Percentiles rank a stretch among this genome's conserved stretches.
phyloP scores from a whole-genome alignment of 1,140 invertebrate genomes.

The Microplitis demolitor region DNA sequence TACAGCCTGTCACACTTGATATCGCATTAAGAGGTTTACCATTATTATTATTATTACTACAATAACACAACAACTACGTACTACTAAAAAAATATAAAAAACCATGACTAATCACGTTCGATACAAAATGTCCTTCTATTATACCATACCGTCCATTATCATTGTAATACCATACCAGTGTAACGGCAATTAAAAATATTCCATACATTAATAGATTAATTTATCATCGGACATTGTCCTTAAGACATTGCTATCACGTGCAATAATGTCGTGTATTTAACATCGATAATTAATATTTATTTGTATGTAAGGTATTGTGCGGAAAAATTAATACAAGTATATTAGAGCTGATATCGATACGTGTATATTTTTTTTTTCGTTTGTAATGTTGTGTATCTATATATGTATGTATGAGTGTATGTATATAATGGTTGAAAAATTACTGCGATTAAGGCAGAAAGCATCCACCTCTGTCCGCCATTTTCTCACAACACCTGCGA shows the following conservation, averaged over 20 bases:
- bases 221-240: too few species aligned
- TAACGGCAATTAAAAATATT: too few species aligned
- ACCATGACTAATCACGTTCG: background rate
- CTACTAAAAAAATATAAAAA: background rate
- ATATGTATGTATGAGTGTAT: conserved; percentile 14
- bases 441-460: conserved; percentile 58
- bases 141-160: background rate
- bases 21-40: conserved; percentile 2
- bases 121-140: background rate
- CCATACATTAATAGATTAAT: too few species aligned
- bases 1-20: conserved; percentile 11
- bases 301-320: too few species aligned
- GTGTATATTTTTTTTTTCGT: too few species aligned
- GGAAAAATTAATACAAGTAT: too few species aligned
- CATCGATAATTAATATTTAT: too few species aligned
- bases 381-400: too few species aligned
- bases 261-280: too few species aligned
- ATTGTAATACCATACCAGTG: too few species aligned
- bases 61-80: background rate
- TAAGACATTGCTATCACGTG: too few species aligned
- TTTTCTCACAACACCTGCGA: conserved; percentile 61
- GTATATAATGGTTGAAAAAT: conserved; percentile 57
- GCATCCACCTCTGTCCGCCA: conserved; percentile 52
- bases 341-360: too few species aligned
- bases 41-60: background rate